Conservation (phyloP, 2,113 vertebrate genomes). For the Delphinapterus leucas region DNA sequence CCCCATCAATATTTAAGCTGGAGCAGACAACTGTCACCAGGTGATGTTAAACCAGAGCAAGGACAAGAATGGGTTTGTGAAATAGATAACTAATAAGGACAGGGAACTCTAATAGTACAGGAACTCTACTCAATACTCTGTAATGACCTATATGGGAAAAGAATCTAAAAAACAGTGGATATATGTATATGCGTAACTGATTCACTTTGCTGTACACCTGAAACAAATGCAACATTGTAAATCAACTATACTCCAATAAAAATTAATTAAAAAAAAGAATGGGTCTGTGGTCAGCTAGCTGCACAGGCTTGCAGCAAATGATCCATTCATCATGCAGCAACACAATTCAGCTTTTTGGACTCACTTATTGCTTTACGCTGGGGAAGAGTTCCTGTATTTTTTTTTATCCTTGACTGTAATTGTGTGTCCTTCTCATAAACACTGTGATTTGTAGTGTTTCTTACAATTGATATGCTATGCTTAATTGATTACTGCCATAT, state of each 20-base stretch:
- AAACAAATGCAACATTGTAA: neutral
- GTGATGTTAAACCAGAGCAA: neutral
- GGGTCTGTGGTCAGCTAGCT: neutral
- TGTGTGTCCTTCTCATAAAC: neutral
- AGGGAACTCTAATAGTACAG: neutral
- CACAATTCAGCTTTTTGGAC: neutral
- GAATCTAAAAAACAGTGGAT: neutral
- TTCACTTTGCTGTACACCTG: neutral
- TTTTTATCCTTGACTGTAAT: neutral
- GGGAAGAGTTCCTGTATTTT: neutral
- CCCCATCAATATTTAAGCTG: neutral
- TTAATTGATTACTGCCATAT: neutral
- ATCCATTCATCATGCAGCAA: neutral
- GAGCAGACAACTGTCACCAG: neutral
- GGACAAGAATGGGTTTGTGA: neutral
- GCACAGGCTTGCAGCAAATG: neutral
- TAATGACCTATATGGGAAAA: neutral
- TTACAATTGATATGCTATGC: neutral
- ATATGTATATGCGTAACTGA: neutral
- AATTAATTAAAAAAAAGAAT: neutral
- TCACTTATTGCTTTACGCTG: neutral
- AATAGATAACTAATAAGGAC: neutral
- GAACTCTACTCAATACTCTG: neutral
- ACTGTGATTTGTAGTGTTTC: neutral
- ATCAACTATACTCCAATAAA: neutral